Evolutionary conservation across 2,797 vertebrate species (phyloP), one percentile per base, ranked within the genome.

Genomic region (Fistularia tabacaria): DNA sequence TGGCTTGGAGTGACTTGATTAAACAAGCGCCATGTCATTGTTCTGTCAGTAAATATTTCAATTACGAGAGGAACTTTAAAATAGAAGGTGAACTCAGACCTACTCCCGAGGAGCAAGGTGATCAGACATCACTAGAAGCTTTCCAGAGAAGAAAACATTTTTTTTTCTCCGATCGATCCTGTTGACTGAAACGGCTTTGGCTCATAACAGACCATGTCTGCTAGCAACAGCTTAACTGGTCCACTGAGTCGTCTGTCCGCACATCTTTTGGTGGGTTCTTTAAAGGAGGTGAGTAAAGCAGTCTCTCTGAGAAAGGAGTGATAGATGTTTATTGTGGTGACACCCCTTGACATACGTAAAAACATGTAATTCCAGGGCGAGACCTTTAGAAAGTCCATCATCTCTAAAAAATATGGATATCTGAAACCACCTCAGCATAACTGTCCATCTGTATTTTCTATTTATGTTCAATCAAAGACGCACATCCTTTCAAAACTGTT

Each of bases 141-240:
- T 57, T 76, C 69, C 72, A 76, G 60, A 52, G 52, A 53, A 58
- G 52, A 47, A 47, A 8, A 56, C 8, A 25, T 67, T 1, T 64
- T 72, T 71, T 52, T 59, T 64, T 47, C 71, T 39, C 46, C 61
- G 84, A 87, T 85, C 63, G 77, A 85, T 86, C 79, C 82, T 86
- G 84, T 86, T 88, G 84, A 85, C 80, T 87, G 90, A 90, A 77
- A 83, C 53, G 82, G 67, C 79, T 82, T 66, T 70, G 88, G 80
- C 75, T 87, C 75, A 79, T 80, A 86, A 86, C 76, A 85, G 72
- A 78, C 56, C 79, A 73, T 82, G 77, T 84, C 89, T 88, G 76
- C 85, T 88, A 86, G 86, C 83, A 83, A 85, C 78, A 86, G 83
- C 90, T 92, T 91, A 89, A 79, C 82, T 81, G 84, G 57, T 84